Evolutionary conservation across 2,797 vertebrate species (phyloP), one percentile per base, ranked within the genome.

Genomic region (Muraenolepis orangiensis): DNA sequence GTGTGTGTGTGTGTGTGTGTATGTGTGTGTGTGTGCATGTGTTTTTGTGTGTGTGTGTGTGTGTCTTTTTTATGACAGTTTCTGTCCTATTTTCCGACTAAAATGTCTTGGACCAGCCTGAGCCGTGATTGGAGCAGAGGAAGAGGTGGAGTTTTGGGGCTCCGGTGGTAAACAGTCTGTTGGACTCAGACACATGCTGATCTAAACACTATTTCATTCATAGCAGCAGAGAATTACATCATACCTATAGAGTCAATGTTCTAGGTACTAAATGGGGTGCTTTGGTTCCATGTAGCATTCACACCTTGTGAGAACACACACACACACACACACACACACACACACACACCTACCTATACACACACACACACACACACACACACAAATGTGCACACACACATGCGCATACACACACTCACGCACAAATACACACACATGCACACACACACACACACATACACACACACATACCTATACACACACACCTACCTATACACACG

Each of bases 71-170:
- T 69, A 20, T 69, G 32, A 57, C 20, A 34, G 4, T 57, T 34
- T 72, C 31, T 69, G 12, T 51, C 26, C 68, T 4, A 31, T 10
- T 26, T n/a, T 31, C 38, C 69, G 18, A 86, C 78, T 72, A 75
- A 71, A 82, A 71, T n/a, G 51, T 81, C 66, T 74, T 81, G 73
- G 16, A 67, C 73, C 74, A 72, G 74, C 78, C 26, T 77, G 75
- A 79, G 80, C 74, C 76, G 66, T 89, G 87, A 92, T 87, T 90
- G 90, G 90, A 78, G 74, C 69, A 90, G 72, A 81, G 70, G 36
- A 80, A 74, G 88, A 84, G 85, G 88, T 86, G 89, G 86, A 80
- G 69, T 80, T 76, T 84, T 76, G 67, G 66, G 75, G 51, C 66
- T 66, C 69, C 36, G 74, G 72, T 46, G 46, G 70, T 74, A 70